Conservation (phyloP, 2,888 invertebrate species). For the Carterocephalus palaemon region DNA sequence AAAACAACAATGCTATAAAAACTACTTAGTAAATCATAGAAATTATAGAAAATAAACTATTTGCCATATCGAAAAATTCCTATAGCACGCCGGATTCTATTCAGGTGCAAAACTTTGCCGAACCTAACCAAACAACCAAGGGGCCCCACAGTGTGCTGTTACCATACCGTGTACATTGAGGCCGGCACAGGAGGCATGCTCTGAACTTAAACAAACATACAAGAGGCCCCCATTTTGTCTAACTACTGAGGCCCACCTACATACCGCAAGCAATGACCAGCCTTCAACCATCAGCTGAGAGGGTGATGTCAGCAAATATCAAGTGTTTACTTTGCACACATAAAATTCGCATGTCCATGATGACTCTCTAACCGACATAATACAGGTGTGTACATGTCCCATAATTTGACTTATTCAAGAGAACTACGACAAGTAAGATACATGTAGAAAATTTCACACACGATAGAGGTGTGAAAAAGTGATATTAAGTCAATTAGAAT, state of each 20-base stretch:
- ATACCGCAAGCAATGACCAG: slow-evolving; percentile 49
- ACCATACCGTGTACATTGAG: slow-evolving; percentile 34
- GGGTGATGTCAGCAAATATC: slow-evolving; percentile 63
- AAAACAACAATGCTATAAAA: too few relatives aligned
- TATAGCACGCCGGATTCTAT: slow-evolving; percentile 14
- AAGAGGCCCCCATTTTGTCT: too few relatives aligned
- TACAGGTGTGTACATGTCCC: slow-evolving; percentile 25
- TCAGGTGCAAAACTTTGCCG: slow-evolving; percentile 11
- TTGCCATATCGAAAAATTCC: too few relatives aligned
- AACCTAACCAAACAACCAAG: slow-evolving; percentile 18
- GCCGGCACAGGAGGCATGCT: slow-evolving; percentile 44
- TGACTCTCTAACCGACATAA: slow-evolving; percentile 25
- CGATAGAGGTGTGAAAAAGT: background rate
- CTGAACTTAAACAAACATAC: too few relatives aligned
- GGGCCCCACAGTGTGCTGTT: slow-evolving; percentile 18
- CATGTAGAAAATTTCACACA: slow-evolving; percentile 1
- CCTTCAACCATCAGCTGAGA: slow-evolving; percentile 74
- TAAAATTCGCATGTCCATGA: slow-evolving; percentile 30
- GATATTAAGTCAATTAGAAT: too few relatives aligned
- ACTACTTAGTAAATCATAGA: too few relatives aligned
- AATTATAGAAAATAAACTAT: too few relatives aligned
- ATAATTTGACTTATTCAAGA: slow-evolving; percentile 26
- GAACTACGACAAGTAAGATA: background rate
- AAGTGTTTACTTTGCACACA: slow-evolving; percentile 50
- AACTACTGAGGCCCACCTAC: slow-evolving; percentile 20